Evolutionary conservation across 2,113 vertebrate genomes (phyloP), one percentile per base, ranked within the genome.

Genomic region (Urocynchramus pylzowi): DNA sequence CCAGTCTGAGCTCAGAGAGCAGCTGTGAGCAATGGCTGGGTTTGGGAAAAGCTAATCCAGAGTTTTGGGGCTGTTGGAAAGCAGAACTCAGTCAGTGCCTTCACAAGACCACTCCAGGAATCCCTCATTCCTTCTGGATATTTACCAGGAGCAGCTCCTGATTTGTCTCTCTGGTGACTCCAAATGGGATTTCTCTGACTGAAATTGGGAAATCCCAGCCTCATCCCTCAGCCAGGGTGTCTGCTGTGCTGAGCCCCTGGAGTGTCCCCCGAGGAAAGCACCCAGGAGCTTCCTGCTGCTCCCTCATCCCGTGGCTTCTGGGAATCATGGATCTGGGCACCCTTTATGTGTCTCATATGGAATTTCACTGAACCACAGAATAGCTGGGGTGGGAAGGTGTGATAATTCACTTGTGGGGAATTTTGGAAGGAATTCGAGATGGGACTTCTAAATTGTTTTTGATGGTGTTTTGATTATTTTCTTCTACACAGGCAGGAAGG

Each of bases 121-220:
- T 31, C 27, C 24, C 31, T 33, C 47, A 6, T 26, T 10, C n/a
- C 68, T 60, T 26, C n/a, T 27, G 47, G 27, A 4, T 45, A 2
- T 16, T 69, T 7, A 16, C 44, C 56, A n/a, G 54, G 4, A 20
- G 14, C 54, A 45, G 20, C 16, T 81, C 57, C 37, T 31, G 37
- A 2, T 24, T 47, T 57, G 15, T 65, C 17, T 39, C 50, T 13
- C 56, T 70, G 28, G 9, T 8, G 44, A 39, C 26, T 28, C 44
- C 26, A 31, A 6, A 7, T 1, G 5, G 33, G 50, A 47, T 35
- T 23, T 33, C 37, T 27, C 10, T 27, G 47, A 22, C n/a, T 42
- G 9, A 16, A 45, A 20, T 30, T 1, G 1, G 22, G 28, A 7
- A 53, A 5, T 10, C 0, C 0, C 59, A 73, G 47, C 47, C 53